These are phyloP conservation scores for Caranx melampygus DNA, from an alignment of 2,113 vertebrate genomes.

Conservation along the genomic window DNA sequence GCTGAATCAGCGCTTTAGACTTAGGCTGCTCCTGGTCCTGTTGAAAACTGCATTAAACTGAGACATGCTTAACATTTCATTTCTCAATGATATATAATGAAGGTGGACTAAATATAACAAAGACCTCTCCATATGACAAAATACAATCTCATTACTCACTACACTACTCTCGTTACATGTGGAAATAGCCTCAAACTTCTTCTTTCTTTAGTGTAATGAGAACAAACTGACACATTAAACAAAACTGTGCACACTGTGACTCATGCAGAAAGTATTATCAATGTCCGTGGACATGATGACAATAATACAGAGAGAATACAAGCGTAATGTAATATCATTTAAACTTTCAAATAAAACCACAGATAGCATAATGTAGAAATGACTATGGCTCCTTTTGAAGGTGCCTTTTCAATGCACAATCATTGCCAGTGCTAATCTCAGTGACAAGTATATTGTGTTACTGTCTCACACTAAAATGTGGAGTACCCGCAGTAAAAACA, in stretches of 20 bases:
- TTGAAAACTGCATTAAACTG: not conserved
- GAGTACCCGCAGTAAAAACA: not conserved
- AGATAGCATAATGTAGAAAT: not conserved
- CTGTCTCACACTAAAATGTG: not conserved
- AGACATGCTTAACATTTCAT: not conserved
- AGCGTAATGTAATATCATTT: not conserved
- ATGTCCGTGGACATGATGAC: not conserved
- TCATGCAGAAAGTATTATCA: not conserved
- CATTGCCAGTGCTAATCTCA: not conserved
- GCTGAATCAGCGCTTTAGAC: not conserved
- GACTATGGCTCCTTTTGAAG: not conserved
- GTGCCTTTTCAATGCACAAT: not conserved
- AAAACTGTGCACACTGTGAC: not conserved
- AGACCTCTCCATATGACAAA: not conserved
- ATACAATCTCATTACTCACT: not conserved
- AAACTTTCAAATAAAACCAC: not conserved
- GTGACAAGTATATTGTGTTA: not conserved
- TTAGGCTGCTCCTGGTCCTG: not conserved
- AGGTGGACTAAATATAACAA: not conserved
- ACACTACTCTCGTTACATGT: too few species aligned
- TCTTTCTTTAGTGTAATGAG: not conserved
- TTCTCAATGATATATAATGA: not conserved
- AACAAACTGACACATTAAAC: not conserved
- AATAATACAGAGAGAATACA: not conserved
- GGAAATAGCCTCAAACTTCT: not conserved